These are phyloP conservation scores for Parus major DNA, from an alignment of 2,113 vertebrate genomes.

Conservation along the genomic window DNA sequence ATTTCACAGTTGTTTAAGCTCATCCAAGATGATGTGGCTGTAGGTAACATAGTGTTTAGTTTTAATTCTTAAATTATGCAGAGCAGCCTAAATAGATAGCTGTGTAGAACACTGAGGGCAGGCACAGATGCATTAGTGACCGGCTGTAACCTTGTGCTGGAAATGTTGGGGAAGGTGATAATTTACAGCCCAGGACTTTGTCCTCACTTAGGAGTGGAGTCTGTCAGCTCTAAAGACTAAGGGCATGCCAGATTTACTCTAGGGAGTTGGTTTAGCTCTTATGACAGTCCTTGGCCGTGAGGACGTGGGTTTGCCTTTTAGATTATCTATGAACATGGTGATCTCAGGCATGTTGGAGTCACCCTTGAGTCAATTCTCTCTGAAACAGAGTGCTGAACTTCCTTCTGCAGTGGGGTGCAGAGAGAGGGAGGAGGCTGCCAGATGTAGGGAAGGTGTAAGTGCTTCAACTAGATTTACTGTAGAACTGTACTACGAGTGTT, in stretches of 20 bases:
- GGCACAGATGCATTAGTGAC: neutral
- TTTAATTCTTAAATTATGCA: constrained; percentile 48
- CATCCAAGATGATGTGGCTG: constrained; percentile 43
- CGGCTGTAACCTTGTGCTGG: neutral
- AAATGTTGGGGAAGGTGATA: neutral
- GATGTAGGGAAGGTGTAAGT: neutral
- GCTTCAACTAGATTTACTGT: neutral
- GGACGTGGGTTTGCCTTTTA: neutral
- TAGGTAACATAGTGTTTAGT: constrained; percentile 49
- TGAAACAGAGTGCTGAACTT: neutral
- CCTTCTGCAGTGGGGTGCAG: neutral
- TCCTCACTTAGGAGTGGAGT: neutral
- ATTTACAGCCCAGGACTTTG: neutral
- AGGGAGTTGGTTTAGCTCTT: neutral
- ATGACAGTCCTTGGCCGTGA: neutral
- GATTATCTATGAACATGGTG: neutral
- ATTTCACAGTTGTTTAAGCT: constrained; percentile 45
- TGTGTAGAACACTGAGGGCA: neutral
- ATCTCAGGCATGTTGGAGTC: neutral
- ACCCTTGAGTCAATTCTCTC: neutral
- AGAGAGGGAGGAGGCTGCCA: neutral
- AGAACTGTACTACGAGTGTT: neutral
- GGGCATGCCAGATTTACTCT: neutral
- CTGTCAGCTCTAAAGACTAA: neutral
- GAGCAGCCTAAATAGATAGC: neutral